phyloP scores from a whole-genome alignment of 1,140 invertebrate genomes.

The Melanaphis sacchari region DNA sequence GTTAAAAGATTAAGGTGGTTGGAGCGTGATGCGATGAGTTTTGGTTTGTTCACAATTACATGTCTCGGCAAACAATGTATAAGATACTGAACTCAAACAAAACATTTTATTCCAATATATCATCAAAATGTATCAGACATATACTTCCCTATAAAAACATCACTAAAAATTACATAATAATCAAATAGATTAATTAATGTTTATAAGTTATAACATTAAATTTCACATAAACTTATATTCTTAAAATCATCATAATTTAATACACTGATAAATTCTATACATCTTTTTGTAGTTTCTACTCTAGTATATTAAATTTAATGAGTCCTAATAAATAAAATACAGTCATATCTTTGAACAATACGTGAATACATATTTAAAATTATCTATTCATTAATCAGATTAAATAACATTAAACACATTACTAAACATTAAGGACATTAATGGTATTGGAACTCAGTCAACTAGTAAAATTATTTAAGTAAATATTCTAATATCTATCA shows the following conservation, averaged over 20 bases:
- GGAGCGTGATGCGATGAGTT: too few relatives aligned
- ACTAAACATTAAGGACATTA: neutral
- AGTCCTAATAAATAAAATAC: neutral
- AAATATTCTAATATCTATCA: neutral
- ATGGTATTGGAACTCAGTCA: too few relatives aligned
- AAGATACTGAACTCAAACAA: too few relatives aligned
- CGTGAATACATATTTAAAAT: neutral
- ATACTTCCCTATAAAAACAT: slow-evolving; percentile 40
- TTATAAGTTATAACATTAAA: neutral
- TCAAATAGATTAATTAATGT: neutral
- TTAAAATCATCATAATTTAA: neutral
- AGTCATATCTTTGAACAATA: neutral
- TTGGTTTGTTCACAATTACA: too few relatives aligned
- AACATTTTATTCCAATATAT: too few relatives aligned
- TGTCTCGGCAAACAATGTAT: too few relatives aligned
- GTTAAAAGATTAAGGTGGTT: too few relatives aligned
- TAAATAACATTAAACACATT: neutral
- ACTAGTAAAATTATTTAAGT: too few relatives aligned
- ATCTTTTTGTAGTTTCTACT: too few relatives aligned
- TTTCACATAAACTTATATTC: slow-evolving; percentile 15
- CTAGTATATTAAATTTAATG: neutral
- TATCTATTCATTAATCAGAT: neutral
- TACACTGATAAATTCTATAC: too few relatives aligned
- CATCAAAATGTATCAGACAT: neutral
- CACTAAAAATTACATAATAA: neutral